Conservation (phyloP, 2,113 vertebrate genomes). For the Xyrauchen texanus region DNA sequence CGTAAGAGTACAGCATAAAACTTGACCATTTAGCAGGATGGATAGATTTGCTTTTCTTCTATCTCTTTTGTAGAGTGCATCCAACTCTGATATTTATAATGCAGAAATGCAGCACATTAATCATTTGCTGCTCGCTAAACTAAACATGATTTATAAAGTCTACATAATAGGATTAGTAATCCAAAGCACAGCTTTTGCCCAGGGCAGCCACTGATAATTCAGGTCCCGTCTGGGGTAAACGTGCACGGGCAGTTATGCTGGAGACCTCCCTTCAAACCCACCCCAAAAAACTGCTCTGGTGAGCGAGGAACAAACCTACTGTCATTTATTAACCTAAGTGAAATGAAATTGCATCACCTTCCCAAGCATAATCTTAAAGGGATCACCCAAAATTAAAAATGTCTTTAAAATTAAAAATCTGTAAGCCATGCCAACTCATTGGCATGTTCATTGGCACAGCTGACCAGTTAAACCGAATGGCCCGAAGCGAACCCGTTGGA, state of each 20-base stretch:
- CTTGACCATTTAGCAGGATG: background rate
- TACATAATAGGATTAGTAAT: constrained; percentile 67
- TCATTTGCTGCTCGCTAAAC: constrained; percentile 62
- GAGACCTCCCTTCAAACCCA: background rate
- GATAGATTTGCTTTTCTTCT: background rate
- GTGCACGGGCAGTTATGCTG: background rate
- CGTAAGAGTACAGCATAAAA: background rate
- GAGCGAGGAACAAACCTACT: background rate
- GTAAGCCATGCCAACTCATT: too few relatives aligned
- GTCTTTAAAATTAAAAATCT: too few relatives aligned
- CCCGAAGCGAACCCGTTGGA: too few relatives aligned
- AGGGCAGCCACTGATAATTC: constrained; percentile 4
- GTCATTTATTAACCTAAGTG: background rate
- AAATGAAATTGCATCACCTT: background rate
- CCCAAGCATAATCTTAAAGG: too few relatives aligned
- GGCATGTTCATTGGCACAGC: too few relatives aligned
- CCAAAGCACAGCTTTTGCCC: constrained; percentile 51
- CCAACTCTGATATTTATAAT: constrained; percentile 35
- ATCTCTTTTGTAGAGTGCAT: background rate
- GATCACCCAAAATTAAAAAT: too few relatives aligned
- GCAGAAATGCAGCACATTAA: constrained; percentile 60
- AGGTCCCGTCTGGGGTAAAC: background rate
- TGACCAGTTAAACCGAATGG: too few relatives aligned
- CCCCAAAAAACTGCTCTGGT: background rate
- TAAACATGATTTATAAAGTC: constrained; percentile 65